These are phyloP conservation scores for Lacerta agilis DNA, from an alignment of 2,797 vertebrate species.

Conservation along the genomic window DNA sequence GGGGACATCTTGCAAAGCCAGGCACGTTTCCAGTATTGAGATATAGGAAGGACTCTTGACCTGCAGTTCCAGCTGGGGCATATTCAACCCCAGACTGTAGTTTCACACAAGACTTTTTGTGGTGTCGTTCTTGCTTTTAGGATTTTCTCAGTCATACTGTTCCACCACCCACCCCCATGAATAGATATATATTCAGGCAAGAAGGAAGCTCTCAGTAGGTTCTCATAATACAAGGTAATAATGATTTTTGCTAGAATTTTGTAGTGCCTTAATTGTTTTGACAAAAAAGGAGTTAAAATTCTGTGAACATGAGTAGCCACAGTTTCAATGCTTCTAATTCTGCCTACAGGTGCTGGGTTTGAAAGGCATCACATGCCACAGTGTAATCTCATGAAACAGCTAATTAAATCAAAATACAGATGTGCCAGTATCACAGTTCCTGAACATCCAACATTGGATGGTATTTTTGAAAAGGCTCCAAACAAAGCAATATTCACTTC, in stretches of 20 bases:
- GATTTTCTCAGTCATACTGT: not conserved
- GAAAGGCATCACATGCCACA: conserved; percentile 63
- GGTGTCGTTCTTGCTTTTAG: conserved; percentile 56
- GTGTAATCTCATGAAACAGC: conserved; percentile 73
- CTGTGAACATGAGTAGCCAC: conserved; percentile 38
- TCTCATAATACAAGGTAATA: conserved; percentile 72
- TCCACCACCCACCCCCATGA: conserved; percentile 66
- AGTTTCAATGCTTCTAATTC: conserved; percentile 63
- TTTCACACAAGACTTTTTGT: conserved; percentile 62
- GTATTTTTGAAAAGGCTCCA: conserved; percentile 35
- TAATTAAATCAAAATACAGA: conserved; percentile 81
- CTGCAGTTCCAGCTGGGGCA: conserved; percentile 42
- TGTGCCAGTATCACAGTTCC: conserved; percentile 72
- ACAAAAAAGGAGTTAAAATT: conserved; percentile 44
- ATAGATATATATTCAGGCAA: conserved; percentile 63
- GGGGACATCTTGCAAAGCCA: conserved; percentile 67
- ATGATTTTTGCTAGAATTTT: conserved; percentile 71
- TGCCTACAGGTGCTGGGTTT: conserved; percentile 73
- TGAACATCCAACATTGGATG: conserved; percentile 69
- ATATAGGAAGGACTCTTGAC: conserved; percentile 51
- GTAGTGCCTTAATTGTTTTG: conserved; percentile 19
- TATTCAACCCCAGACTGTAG: conserved; percentile 49
- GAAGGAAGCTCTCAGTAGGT: conserved; percentile 76
- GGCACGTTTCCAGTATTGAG: conserved; percentile 51
- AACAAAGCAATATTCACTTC: conserved; percentile 31